phyloP scores from a whole-genome alignment of 2,113 vertebrate species.

The Accipiter virgatus region DNA sequence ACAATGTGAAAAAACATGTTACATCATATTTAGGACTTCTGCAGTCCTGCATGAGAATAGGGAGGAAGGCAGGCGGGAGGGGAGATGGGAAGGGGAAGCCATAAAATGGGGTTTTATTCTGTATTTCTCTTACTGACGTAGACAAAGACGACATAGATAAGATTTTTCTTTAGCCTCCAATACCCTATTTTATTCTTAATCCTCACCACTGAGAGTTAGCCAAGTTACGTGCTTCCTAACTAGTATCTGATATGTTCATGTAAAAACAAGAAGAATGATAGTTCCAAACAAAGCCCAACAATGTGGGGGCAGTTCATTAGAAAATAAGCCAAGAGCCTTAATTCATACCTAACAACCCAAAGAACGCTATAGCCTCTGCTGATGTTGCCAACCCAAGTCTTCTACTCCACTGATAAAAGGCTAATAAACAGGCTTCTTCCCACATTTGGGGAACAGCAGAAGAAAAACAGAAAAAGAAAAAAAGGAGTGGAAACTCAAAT shows the following conservation, averaged over 20 bases:
- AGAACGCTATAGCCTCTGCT: background rate
- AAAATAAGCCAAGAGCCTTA: background rate
- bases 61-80: background rate
- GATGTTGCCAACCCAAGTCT: background rate
- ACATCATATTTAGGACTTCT: background rate
- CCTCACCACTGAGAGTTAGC: background rate
- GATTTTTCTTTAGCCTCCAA: background rate
- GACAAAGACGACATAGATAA: background rate
- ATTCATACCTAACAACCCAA: background rate
- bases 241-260: background rate
- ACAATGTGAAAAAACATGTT: background rate
- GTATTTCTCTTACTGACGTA: background rate
- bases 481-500: background rate
- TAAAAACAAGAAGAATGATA: background rate
- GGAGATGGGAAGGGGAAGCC: constrained; percentile 19
- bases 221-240: background rate
- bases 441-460: background rate
- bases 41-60: background rate
- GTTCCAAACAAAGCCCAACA: background rate
- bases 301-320: background rate
- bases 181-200: background rate
- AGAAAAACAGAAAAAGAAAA: background rate
- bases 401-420: background rate
- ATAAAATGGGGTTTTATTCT: background rate
- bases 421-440: background rate